phyloP scores from a whole-genome alignment of 2,888 invertebrate species.

The Noctua pronuba region DNA sequence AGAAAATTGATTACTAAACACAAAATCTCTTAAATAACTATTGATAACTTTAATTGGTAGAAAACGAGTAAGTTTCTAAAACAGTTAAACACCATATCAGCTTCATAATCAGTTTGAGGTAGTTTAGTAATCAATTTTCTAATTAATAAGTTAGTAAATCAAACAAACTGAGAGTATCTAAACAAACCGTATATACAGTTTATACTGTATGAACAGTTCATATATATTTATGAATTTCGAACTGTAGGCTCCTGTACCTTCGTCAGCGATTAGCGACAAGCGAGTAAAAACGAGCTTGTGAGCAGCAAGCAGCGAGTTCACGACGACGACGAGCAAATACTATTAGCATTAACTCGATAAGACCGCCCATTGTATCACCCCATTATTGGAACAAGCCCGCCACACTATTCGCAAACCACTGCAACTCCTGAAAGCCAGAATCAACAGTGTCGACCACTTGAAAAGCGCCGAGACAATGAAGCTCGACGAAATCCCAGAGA shows the following conservation, averaged over 20 bases:
- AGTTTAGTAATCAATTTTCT: constrained; percentile 38
- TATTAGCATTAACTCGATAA: background rate
- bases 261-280: background rate
- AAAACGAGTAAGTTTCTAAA: constrained; percentile 8
- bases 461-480: too few relatives aligned
- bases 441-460: too few relatives aligned
- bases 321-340: background rate
- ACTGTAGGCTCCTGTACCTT: background rate
- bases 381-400: background rate
- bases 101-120: background rate
- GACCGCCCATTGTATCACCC: background rate
- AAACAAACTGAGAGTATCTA: constrained; percentile 3
- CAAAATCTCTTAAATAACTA: background rate
- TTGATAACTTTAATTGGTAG: constrained; percentile 1
- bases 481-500: too few relatives aligned
- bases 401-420: too few relatives aligned
- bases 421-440: too few relatives aligned
- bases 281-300: background rate
- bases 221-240: background rate
- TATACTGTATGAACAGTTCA: background rate
- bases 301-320: too few relatives aligned
- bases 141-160: constrained; percentile 41
- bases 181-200: background rate
- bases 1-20: constrained; percentile 4
- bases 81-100: background rate